Base-by-base conservation (phyloP, 2,113 vertebrate species). In the Pedionomus torquatus region DNA sequence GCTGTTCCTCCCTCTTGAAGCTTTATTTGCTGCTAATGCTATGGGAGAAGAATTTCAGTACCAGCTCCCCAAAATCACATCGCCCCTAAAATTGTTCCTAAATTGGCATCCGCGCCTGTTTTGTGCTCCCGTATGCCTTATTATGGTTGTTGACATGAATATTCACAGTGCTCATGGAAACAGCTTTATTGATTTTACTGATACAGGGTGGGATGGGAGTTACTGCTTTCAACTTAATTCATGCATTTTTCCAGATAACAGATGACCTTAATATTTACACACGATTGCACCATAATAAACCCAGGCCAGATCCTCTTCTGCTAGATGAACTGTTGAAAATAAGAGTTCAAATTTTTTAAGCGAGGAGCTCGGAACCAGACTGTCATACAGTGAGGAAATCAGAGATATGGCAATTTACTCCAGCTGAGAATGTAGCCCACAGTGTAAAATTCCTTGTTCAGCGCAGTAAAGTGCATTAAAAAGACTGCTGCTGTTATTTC, bases 241-340 rank as follows among this genome's bases (percentile, higher is more conserved):
- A 80, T 95, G 89, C 78, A 85, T 97, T 92, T 95, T 93, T 94
- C 95, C 77, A 85, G 89, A 95, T 95, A 97, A 95, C 87, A 87
- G 74, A 85, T 95, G 91, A 94, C 97, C 95, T 96, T 95, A 92
- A 93, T 97, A 96, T 97, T 97, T 97, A 83, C 91, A 95, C 83
- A 76, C 70, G 76, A 80, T 94, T 95, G 70, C 94, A 89, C 83
- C 77, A 92, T 69, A 81, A 93, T 84, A 96, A 95, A 92, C 80
- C 39, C 54, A 57, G 37, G 83, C 77, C 83, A 96, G 81, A 89
- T 95, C 72, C 76, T 93, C 86, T 93, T 48, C 94, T 92, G 57
- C 82, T 89, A 69, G 21, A 83, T 55, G 83, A 96, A 95, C 37
- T 61, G 87, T 19, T 85, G 70, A 91, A 92, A 97, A 85, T 49